Percentiles rank a stretch among this genome's conserved stretches.
Evolutionary conservation across 2,113 vertebrate species (phyloP).

Genomic region (Hemibagrus wyckioides): DNA sequence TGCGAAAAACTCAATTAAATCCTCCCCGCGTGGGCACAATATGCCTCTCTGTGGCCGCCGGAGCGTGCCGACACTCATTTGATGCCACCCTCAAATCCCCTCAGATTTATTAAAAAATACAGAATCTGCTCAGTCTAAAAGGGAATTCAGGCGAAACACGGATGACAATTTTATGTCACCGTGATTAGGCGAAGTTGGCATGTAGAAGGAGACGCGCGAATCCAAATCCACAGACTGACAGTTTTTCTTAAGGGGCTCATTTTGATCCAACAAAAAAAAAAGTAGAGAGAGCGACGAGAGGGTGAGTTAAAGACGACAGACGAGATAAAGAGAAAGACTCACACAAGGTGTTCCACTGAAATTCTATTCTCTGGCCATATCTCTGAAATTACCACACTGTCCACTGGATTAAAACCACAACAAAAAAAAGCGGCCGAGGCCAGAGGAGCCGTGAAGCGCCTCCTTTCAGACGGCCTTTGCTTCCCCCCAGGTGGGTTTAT

Average conservation of each 20-base stretch:
- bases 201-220: slow-evolving; percentile 25
- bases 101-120: slow-evolving; percentile 57
- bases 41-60: slow-evolving; percentile 42
- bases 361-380: slow-evolving; percentile 27
- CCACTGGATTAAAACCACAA: slow-evolving; percentile 40
- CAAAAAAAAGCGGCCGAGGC: slow-evolving; percentile 15
- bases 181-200: slow-evolving; percentile 48
- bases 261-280: slow-evolving; percentile 28
- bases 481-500: slow-evolving; percentile 20
- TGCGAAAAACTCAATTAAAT: slow-evolving; percentile 54
- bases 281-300: background rate
- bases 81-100: slow-evolving; percentile 53
- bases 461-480: slow-evolving; percentile 31
- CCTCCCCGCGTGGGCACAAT: slow-evolving; percentile 42
- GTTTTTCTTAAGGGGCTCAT: slow-evolving; percentile 49
- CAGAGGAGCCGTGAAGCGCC: slow-evolving; percentile 17
- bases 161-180: slow-evolving; percentile 50
- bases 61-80: slow-evolving; percentile 56
- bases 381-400: slow-evolving; percentile 37
- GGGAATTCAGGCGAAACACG: slow-evolving; percentile 51
- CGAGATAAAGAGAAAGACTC: slow-evolving; percentile 4
- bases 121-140: slow-evolving; percentile 46
- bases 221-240: slow-evolving; percentile 47
- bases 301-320: slow-evolving; percentile 7
- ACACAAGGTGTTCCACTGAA: slow-evolving; percentile 26